phyloP scores from a whole-genome alignment of 2,888 invertebrate species.

The Pachydiplax longipennis region DNA sequence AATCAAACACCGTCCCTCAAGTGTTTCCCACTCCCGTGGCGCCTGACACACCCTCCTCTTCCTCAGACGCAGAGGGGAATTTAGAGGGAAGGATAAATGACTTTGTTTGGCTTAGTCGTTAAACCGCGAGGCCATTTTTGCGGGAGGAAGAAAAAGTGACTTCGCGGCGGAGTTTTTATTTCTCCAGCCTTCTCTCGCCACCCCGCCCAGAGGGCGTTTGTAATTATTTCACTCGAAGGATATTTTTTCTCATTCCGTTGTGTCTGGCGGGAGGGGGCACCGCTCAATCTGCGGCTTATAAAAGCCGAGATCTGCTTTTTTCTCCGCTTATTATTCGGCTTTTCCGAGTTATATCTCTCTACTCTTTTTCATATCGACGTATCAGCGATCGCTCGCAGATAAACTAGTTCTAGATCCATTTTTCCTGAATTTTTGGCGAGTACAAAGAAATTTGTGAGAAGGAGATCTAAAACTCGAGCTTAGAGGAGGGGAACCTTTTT shows the following conservation, averaged over 20 bases:
- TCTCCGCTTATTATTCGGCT: neutral
- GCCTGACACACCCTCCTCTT: neutral
- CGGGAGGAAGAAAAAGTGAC: neutral
- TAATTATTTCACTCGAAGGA: neutral
- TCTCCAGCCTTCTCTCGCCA: neutral
- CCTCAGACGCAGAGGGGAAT: neutral
- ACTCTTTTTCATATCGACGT: neutral
- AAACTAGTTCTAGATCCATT: neutral
- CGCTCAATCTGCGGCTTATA: neutral
- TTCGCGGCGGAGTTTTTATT: neutral
- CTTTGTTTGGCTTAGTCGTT: neutral
- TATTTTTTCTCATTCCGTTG: neutral
- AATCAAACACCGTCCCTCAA: neutral
- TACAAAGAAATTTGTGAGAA: neutral
- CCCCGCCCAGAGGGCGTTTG: neutral
- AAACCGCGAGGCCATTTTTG: neutral
- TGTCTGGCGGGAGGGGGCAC: neutral
- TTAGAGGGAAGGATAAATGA: neutral
- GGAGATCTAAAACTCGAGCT: neutral
- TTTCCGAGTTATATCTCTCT: neutral
- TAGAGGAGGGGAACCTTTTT: no score
- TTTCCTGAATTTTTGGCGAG: neutral
- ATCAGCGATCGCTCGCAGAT: neutral
- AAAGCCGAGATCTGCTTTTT: neutral
- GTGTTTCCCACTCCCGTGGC: neutral